Conservation (phyloP, 2,888 invertebrate genomes). For the Agonopterix subpropinquella region DNA sequence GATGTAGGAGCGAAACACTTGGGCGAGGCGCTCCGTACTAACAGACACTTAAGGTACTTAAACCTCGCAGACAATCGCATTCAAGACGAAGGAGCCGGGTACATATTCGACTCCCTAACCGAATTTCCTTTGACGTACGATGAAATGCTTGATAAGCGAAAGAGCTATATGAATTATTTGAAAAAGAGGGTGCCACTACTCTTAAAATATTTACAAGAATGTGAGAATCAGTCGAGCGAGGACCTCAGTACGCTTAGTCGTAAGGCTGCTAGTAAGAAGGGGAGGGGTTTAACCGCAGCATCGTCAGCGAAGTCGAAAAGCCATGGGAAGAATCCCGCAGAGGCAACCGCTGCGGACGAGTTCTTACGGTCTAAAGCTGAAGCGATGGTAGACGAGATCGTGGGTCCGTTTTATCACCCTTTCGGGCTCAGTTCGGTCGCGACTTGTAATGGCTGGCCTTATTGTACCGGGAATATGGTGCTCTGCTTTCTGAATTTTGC, state of each 20-base stretch:
- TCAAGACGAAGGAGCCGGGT: constrained; percentile 33
- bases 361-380: too few relatives aligned
- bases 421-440: too few relatives aligned
- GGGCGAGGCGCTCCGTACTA: constrained; percentile 36
- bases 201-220: constrained; percentile 12
- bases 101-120: constrained; percentile 31
- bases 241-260: too few relatives aligned
- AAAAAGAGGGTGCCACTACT: constrained; percentile 13
- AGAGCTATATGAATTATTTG: constrained; percentile 16
- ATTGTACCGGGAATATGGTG: constrained; percentile 36
- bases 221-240: too few relatives aligned
- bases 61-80: constrained; percentile 47
- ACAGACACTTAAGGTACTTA: constrained; percentile 49
- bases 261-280: too few relatives aligned
- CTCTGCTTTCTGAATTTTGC: constrained; percentile 45
- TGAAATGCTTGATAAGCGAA: constrained; percentile 27
- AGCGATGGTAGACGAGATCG: too few relatives aligned
- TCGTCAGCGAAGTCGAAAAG: too few relatives aligned
- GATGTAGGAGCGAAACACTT: constrained; percentile 41
- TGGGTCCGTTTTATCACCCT: too few relatives aligned
- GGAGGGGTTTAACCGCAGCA: too few relatives aligned
- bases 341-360: too few relatives aligned
- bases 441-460: constrained; percentile 13
- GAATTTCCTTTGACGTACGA: constrained; percentile 35
- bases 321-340: too few relatives aligned